Evolutionary conservation across 2,113 vertebrate genomes (phyloP), one percentile per base, ranked within the genome.

Genomic region (Eurypyga helias): DNA sequence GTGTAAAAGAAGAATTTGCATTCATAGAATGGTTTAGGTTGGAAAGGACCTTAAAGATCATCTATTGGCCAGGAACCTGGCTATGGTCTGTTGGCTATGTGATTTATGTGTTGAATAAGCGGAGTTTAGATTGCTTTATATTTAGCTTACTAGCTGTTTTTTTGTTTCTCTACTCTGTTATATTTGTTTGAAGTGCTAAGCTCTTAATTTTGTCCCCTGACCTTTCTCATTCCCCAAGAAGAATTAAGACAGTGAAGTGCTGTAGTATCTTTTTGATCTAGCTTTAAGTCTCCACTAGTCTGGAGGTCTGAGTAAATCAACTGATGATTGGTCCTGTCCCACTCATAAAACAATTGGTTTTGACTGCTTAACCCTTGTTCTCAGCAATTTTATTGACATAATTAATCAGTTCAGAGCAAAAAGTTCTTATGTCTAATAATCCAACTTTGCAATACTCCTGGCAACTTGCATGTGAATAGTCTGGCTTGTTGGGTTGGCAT

Each of bases 21-120:
- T 41, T 41, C 41, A 41, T 41, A 41, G 41, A 41, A 41, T 41
- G 41, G 41, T 41, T 41, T 41, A 41, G 41, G 41, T 41, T 41
- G 41, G 41, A 41, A 41, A 12, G 41, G 41, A 41, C 41, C 41
- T 41, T 41, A 41, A 41, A 41, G 41, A 41, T 41, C 41, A 41
- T 41, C 11, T 87, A 19, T 55, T 60, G 34, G 25, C 43, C 38
- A 41, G 52, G 58, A 83, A 41, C 38, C 17, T 71, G 80, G n/a
- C 28, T 10, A 1, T 36, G 34, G 3, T n/a, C 25, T 81, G 28
- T 23, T 55, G 38, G 0, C 26, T 36, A 1, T 3, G 16, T 46
- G 49, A 45, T 78, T 64, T 51, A 2, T 54, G 2, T 66, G 19
- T 69, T 38, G 36, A 51, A 64, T 25, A 62, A 58, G 5, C 34